Conservation (phyloP, 2,797 vertebrate genomes). For the Vipera ursinii region DNA sequence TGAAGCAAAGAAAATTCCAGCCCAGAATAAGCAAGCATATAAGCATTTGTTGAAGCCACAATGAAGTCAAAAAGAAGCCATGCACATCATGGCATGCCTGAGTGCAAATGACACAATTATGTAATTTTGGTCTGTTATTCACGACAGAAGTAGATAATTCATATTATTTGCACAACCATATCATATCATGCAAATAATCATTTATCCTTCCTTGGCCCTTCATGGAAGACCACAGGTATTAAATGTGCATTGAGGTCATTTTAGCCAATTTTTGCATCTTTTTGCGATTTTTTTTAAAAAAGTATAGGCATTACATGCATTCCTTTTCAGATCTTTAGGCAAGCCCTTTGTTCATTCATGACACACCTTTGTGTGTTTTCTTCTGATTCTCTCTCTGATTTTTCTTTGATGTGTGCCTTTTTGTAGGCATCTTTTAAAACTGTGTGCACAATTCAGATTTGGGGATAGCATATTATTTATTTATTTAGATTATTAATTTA, state of each 20-base stretch:
- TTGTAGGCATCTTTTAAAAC: neutral
- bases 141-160: neutral
- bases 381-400: neutral
- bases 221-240: neutral
- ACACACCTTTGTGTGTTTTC: neutral
- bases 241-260: neutral
- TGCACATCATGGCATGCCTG: neutral
- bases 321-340: neutral
- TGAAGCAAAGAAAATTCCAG: neutral
- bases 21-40: neutral
- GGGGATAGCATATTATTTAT: no score
- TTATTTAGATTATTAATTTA: no score
- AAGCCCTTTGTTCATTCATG: neutral
- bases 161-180: neutral
- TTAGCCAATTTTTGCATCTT: neutral
- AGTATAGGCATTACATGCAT: neutral
- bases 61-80: neutral
- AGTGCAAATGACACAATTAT: neutral
- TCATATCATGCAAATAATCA: neutral
- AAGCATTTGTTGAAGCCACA: neutral
- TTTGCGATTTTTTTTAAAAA: neutral
- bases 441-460: neutral
- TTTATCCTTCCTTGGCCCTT: neutral
- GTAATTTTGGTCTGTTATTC: neutral
- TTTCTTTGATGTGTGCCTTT: neutral